A percentile compares a stretch with the other conserved stretches of the same genome.
Conservation (phyloP, 2,797 vertebrate genomes). For the Heteromormyrus szaboi region DNA sequence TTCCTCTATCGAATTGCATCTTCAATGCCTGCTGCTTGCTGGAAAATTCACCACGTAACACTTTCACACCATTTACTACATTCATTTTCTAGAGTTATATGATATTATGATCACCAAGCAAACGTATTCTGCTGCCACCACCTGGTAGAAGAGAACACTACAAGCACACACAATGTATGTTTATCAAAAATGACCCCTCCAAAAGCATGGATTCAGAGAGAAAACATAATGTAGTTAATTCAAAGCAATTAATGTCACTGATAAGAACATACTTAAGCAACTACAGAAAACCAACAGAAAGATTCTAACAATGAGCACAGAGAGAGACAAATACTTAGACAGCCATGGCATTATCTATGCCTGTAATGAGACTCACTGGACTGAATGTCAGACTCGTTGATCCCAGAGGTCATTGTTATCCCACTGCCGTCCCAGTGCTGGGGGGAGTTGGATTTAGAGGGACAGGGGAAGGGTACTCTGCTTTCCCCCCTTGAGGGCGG, state of each 20-base stretch:
- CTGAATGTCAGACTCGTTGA: conserved; percentile 35
- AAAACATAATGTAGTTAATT: not conserved
- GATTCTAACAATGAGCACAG: not conserved
- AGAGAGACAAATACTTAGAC: not conserved
- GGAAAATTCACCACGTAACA: not conserved
- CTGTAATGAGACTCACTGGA: conserved; percentile 39
- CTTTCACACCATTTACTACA: not conserved
- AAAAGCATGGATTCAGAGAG: not conserved
- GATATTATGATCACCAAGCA: not conserved
- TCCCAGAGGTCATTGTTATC: not conserved
- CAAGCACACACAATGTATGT: not conserved
- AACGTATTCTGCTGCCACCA: not conserved
- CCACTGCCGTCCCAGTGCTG: conserved; percentile 31
- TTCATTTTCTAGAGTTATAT: not conserved
- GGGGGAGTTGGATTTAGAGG: conserved; percentile 40
- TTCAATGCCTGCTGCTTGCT: not conserved
- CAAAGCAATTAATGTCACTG: not conserved
- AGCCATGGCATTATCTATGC: not conserved
- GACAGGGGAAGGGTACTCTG: not conserved
- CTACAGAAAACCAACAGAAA: not conserved
- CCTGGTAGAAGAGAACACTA: not conserved
- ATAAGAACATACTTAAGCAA: not conserved
- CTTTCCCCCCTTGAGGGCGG: conserved; percentile 23
- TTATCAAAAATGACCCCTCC: not conserved
- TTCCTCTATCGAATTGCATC: not conserved